Evolutionary conservation across 2,113 vertebrate genomes (phyloP), one percentile per base, ranked within the genome.

Genomic region (Tringa solitaria): DNA sequence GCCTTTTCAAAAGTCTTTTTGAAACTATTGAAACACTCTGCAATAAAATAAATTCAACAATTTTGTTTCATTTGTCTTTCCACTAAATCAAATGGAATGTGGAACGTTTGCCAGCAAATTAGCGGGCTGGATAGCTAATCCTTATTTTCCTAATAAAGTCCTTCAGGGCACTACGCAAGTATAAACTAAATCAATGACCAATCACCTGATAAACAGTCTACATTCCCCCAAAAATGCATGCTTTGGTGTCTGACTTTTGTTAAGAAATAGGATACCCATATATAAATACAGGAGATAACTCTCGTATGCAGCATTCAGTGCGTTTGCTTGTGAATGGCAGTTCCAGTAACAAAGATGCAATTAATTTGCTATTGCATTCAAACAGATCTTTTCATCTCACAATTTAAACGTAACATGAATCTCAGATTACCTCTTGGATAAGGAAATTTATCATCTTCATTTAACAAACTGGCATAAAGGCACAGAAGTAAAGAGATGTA

Each of bases 51-150:
- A 93, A 33, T 33, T 56, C 33, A 65, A 59, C 60, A 68, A 41
- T 33, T 69, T 86, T 89, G 32, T 75, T 96, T 93, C 72, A 89
- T 89, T 82, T 86, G 32, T 78, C 61, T 94, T 93, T 87, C 45
- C 23, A 63, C 14, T 57, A 83, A 45, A 73, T 46, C 72, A 51
- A 69, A 81, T 48, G 41, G 65, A 97, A 96, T 67, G 60, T 16
- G 2, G 74, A 81, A 93, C 33, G 45, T 14, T 8, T 82, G 59
- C 68, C 90, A 94, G 41, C 57, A 83, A 93, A 88, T 93, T 53
- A 90, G 83, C 17, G 39, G 37, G 48, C 51, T 83, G 68, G 22
- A 95, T 27, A 79, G 19, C n/a, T 75, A 90, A 91, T 68, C 69
- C 70, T 65, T 63, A 86, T 72, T 96, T 91, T 93, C 37, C 73